Base-by-base conservation (phyloP, 1,140 invertebrate genomes). In the Chironomus tepperi region DNA sequence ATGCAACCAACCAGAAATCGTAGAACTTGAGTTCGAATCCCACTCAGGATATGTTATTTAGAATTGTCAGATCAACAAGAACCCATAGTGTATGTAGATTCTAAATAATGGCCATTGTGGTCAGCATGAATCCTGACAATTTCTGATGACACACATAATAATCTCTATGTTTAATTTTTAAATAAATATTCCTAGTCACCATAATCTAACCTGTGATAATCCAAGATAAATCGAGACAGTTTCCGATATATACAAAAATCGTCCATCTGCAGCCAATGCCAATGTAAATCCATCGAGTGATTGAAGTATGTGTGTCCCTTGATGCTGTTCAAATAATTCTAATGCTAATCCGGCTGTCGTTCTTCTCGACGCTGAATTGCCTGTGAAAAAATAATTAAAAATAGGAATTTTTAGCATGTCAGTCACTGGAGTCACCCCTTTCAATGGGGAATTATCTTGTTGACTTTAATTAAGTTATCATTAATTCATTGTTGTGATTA, bases 141-240 rank as follows among this genome's bases (percentile, higher is more conserved):
- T n/a, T n/a, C n/a, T n/a, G n/a, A n/a, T n/a, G n/a, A n/a, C n/a
- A n/a, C n/a, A n/a, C n/a, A n/a, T n/a, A n/a, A n/a, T n/a, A n/a
- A n/a, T n/a, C n/a, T 34, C 24, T 34, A 34, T 34, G 5, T 34
- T 34, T 34, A 34, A 34, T 34, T 2, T 34, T 34, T 34, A 2
- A 34, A 34, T 2, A 34, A 34, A 34, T 2, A 5, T 34, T 34
- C 24, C 24, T 34, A 34, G 24, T 34, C 24, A 34, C 24, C 24
- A 34, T 34, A 34, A 34, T 34, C 87, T 90, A 85, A 97, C 95
- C 91, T 98, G 97, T 84, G 96, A 98, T 81, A 98, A 89, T 78
- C 97, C 97, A 82, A 98, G 89, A 87, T 98, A 98, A 84, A 98
- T 98, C 80, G 96, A 98, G 78, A 98, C 96, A 77, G 96, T 98